These are phyloP conservation scores for Malacoraja senta DNA, from an alignment of 2,797 vertebrate genomes.

Conservation along the genomic window DNA sequence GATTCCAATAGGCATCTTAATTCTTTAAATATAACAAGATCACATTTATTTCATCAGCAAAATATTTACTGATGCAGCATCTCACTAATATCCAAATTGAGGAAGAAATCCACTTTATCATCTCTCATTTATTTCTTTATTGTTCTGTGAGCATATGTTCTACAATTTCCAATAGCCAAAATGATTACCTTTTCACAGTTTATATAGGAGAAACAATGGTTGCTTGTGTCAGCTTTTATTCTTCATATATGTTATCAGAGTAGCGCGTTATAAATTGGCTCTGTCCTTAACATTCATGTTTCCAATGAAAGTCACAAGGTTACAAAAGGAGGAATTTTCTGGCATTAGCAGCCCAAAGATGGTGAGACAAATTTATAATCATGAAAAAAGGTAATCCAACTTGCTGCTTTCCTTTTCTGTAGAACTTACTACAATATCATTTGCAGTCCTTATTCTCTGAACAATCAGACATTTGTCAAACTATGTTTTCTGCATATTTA, in stretches of 20 bases:
- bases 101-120: too few species aligned
- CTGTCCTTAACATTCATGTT: not conserved
- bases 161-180: too few species aligned
- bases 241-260: not conserved
- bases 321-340: not conserved
- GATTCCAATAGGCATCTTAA: not conserved
- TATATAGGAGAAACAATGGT: too few species aligned
- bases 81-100: not conserved
- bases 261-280: not conserved
- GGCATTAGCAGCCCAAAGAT: not conserved
- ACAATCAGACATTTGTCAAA: not conserved
- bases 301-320: too few species aligned
- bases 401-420: not conserved
- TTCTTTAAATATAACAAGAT: not conserved
- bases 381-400: too few species aligned
- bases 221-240: not conserved
- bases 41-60: not conserved
- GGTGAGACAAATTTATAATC: not conserved
- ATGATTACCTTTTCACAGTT: too few species aligned
- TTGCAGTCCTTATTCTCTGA: not conserved
- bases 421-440: not conserved
- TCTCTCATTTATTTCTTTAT: too few species aligned
- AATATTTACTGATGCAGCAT: constrained; percentile 3
- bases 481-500: too few species aligned
- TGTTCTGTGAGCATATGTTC: too few species aligned